Conservation (phyloP, 2,888 invertebrate genomes). For the Brassicogethes aeneus region DNA sequence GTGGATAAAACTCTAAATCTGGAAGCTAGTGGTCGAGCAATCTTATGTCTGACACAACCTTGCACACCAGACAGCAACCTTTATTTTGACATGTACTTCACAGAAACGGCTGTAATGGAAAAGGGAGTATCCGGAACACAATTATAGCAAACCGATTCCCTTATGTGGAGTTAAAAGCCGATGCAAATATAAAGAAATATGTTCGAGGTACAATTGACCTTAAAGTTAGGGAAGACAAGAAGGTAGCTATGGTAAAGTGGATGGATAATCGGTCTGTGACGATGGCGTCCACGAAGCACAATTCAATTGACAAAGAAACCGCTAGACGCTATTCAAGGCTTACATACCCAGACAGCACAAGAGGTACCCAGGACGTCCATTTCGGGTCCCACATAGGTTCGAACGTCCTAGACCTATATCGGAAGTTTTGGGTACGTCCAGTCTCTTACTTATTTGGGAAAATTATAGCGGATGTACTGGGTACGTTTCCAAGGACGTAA, state of each 20-base stretch:
- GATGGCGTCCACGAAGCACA: neutral
- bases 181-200: neutral
- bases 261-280: neutral
- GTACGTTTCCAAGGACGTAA: too few relatives aligned
- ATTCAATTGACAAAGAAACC: neutral
- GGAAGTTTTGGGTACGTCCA: too few relatives aligned
- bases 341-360: too few relatives aligned
- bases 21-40: neutral
- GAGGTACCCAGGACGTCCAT: too few relatives aligned
- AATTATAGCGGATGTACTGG: too few relatives aligned
- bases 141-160: neutral
- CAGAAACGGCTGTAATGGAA: neutral
- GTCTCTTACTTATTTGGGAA: too few relatives aligned
- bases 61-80: neutral
- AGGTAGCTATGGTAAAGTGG: neutral
- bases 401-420: too few relatives aligned
- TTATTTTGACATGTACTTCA: neutral
- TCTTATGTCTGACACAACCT: neutral
- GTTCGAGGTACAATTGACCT: neutral
- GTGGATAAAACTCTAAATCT: neutral
- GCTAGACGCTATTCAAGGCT: neutral
- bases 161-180: neutral
- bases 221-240: neutral
- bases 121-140: neutral
- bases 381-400: too few relatives aligned